phyloP scores from a whole-genome alignment of 1,140 invertebrate species.

The Wiebesia pumilae region DNA sequence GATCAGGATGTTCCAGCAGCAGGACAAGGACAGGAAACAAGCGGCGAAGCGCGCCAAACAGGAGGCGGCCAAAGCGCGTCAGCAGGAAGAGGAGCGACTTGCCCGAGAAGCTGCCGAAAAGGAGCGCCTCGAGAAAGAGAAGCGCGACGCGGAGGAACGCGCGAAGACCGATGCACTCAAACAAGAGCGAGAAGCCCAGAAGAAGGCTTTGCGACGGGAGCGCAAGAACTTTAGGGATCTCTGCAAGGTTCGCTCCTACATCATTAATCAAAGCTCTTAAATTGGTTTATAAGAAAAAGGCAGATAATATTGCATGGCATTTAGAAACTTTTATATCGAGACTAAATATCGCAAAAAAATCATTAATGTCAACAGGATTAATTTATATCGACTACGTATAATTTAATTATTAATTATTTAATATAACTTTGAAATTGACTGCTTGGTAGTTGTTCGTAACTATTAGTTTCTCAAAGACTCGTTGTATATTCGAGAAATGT shows the following conservation, averaged over 20 bases:
- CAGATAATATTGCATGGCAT: no score
- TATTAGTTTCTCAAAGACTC: no score
- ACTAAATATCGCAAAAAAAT: no score
- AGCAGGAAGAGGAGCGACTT: conserved; percentile 87
- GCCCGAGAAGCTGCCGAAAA: conserved; percentile 82
- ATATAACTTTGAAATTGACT: no score
- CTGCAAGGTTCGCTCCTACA: conserved; percentile 83
- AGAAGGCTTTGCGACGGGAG: conserved; percentile 90
- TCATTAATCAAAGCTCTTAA: no score
- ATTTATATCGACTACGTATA: no score
- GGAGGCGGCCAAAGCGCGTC: conserved; percentile 88
- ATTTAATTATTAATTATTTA: no score
- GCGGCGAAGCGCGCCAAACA: conserved; percentile 93
- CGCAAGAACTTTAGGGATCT: conserved; percentile 89
- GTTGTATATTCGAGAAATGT: neutral
- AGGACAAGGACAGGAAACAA: conserved; percentile 93
- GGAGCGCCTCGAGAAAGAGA: conserved; percentile 84
- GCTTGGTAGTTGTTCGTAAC: no score
- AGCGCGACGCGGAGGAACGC: conserved; percentile 87
- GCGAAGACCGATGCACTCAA: conserved; percentile 87
- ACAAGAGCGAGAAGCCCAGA: conserved; percentile 89
- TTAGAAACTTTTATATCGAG: no score
- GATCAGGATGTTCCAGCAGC: conserved; percentile 93
- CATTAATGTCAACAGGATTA: no score
- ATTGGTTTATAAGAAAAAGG: no score